A percentile compares a stretch with the other conserved stretches of the same genome.
phyloP scores from a whole-genome alignment of 1,140 invertebrate species.

The Magallana ariakensis region DNA sequence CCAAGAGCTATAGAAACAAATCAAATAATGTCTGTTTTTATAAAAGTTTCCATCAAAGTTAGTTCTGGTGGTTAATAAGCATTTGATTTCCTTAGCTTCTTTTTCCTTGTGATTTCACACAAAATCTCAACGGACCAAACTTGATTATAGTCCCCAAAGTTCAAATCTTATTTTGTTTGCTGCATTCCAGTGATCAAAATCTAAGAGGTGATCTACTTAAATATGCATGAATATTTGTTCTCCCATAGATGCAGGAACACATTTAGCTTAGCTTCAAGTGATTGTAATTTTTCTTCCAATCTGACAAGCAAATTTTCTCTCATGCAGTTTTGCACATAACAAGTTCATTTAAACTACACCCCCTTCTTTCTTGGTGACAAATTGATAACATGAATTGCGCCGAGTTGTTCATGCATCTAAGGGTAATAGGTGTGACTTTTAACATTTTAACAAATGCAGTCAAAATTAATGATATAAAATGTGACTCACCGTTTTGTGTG shows the following conservation, averaged over 20 bases:
- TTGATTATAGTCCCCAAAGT: no score
- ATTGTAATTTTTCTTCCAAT: not conserved
- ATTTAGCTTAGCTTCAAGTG: not conserved
- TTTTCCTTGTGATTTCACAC: not conserved
- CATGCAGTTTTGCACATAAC: no score
- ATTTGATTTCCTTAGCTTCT: not conserved
- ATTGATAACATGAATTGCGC: not conserved
- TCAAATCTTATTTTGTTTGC: no score
- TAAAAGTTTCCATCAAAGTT: not conserved
- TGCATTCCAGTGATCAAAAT: no score
- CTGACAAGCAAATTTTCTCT: not conserved
- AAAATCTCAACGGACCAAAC: not conserved
- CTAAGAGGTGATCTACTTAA: no score
- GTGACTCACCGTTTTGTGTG: conserved; percentile 21
- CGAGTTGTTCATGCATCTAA: not conserved
- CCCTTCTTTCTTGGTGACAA: not conserved
- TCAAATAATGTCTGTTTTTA: not conserved
- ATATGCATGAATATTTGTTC: no score
- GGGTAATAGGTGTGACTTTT: not conserved
- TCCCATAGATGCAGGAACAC: not conserved
- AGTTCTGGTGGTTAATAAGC: not conserved
- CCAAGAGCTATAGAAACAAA: no score
- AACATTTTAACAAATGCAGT: not conserved
- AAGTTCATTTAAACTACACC: no score
- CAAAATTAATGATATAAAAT: not conserved